Evolutionary conservation across 2,888 invertebrate genomes (phyloP), one percentile per base, ranked within the genome.

Genomic region (Aleiodes testaceus): DNA sequence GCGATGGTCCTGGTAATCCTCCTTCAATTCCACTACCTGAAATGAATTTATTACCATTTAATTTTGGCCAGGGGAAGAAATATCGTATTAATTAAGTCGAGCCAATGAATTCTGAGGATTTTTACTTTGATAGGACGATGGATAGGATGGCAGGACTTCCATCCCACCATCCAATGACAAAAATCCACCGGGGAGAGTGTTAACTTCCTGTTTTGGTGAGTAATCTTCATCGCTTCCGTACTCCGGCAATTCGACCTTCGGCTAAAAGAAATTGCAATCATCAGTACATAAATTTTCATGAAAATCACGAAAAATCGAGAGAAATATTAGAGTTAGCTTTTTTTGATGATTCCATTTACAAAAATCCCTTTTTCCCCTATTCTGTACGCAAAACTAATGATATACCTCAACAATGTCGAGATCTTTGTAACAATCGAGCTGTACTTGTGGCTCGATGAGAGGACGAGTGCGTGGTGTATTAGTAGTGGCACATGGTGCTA

Each of bases 221-320:
- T 84, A 86, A 80, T 92, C 93, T 79, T 93, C 93, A 82, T 93
- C 93, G 84, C 93, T 93, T 76, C 90, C 90, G 87, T 90, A 93
- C 87, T 93, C 93, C 84, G 93, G 92, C 79, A 92, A 89, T 89
- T 93, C 93, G 88, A 92, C 89, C 90, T 93, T 93, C 81, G 93
- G 93, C 89, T 92, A 89, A 77, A 88, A 79, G 42, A 52, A 45
- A 30, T 63, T 72, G 18, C 44, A 44, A 18, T 2, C 5, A 42
- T 16, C 14, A 42, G n/a, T 14, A n/a, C 2, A n/a, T n/a, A 6
- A 47, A 26, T 26, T 26, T 26, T 26, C 26, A 1, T 26, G 26
- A 2, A 26, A 26, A 26, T 26, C 26, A n/a, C n/a, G n/a, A n/a
- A n/a, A n/a, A n/a, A n/a, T n/a, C n/a, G n/a, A n/a, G n/a, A n/a